Evolutionary conservation across 2,888 invertebrate genomes (phyloP), one percentile per base, ranked within the genome.

Genomic region (Molanna angustata): DNA sequence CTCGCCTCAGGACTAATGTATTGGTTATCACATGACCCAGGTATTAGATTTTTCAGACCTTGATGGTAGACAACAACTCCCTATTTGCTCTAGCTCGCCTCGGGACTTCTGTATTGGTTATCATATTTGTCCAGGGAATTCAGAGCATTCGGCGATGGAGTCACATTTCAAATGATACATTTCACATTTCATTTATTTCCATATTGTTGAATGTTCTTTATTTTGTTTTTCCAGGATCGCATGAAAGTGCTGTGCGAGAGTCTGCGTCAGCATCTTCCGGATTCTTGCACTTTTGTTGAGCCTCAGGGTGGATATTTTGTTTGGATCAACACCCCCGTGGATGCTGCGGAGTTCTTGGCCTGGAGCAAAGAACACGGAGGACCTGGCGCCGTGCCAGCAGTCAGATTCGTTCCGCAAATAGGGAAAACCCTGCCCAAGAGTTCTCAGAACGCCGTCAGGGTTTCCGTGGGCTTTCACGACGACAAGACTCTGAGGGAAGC

Each of bases 281-380:
- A 52, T 1, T 62, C 63, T 14, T 79, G 80, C 59, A 64, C 61
- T 1, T 73, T 74, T 59, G 50, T 63, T 1, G 62, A 66, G 39
- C 76, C 80, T 3, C 56, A 63, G 57, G 84, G 84, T 1, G 84
- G 84, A 7, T 84, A 80, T 61, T 84, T 83, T 56, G 64, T 83
- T 39, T 84, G 83, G 83, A 65, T 84, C 44, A 65, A 67, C 54
- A 64, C 83, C 39, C 82, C 82, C 1, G 58, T 64, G 1, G 68
- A 74, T 61, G 71, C 70, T 1, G 41, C 45, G 1, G 62, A 70
- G n/a, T 75, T 80, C 46, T 19, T 56, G 13, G 39, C 19, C 6
- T 58, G 58, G 58, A 46, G 56, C 20, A 40, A 31, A 13, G n/a
- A 39, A n/a, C 11, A 32, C 4, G 54, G 54, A 9, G 52, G 52